Conservation (phyloP, 2,888 invertebrate species). For the Ichneumoninae sp. region DNA sequence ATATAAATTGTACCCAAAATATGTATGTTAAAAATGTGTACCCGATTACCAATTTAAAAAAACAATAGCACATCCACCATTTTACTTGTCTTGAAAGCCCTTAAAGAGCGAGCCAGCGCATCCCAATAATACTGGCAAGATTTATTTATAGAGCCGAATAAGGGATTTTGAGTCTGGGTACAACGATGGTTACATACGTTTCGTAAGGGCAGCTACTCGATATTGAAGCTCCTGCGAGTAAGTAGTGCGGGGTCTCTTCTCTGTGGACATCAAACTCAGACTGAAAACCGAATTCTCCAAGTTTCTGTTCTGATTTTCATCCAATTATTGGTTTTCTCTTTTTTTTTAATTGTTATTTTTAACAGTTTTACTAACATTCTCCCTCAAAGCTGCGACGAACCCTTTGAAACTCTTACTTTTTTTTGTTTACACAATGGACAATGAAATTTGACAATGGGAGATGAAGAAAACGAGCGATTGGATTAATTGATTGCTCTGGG, state of each 20-base stretch:
- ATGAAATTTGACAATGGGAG: slow-evolving; percentile 32
- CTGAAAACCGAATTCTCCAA: slow-evolving; percentile 68
- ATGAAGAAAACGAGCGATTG: slow-evolving; percentile 27
- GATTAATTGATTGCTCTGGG: slow-evolving; percentile 26
- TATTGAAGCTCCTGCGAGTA: slow-evolving; percentile 85
- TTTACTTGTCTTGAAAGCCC: slow-evolving; percentile 51
- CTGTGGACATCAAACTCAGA: slow-evolving; percentile 81
- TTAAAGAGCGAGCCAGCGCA: slow-evolving; percentile 71
- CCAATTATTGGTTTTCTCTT: slow-evolving; percentile 34
- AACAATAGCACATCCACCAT: slow-evolving; percentile 53
- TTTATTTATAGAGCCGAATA: slow-evolving; percentile 54
- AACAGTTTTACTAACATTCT: slow-evolving; percentile 46
- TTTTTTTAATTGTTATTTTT: slow-evolving; percentile 17
- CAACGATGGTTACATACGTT: slow-evolving; percentile 83
- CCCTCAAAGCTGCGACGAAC: slow-evolving; percentile 30
- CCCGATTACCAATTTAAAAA: slow-evolving; percentile 50
- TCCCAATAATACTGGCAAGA: slow-evolving; percentile 62
- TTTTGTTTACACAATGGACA: slow-evolving; percentile 17
- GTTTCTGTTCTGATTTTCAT: slow-evolving; percentile 42
- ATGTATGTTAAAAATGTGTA: slow-evolving; percentile 66
- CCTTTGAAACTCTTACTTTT: not conserved
- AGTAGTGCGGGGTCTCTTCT: slow-evolving; percentile 83
- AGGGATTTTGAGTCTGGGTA: slow-evolving; percentile 62
- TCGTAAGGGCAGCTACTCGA: slow-evolving; percentile 84
- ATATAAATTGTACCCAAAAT: slow-evolving; percentile 65